These are phyloP conservation scores for Mesembrinibis cayennensis DNA, from an alignment of 2,113 vertebrate genomes.

Conservation along the genomic window DNA sequence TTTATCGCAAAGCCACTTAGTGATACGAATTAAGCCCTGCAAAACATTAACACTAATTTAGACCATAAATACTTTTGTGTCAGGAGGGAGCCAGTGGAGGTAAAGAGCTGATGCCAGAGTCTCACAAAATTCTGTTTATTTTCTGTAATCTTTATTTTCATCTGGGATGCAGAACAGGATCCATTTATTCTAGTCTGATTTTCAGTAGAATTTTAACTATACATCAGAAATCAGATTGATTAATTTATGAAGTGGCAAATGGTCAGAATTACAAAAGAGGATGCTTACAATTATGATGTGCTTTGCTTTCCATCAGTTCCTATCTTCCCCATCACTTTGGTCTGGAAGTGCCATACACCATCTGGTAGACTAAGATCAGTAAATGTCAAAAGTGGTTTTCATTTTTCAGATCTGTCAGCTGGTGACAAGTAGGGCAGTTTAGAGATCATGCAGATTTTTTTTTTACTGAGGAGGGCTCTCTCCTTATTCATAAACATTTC, in stretches of 20 bases:
- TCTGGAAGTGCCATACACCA: slow-evolving; percentile 35
- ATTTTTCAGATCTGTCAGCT: slow-evolving; percentile 18
- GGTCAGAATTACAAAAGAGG: slow-evolving; percentile 41
- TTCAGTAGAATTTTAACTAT: not conserved
- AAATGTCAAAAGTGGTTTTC: slow-evolving; percentile 35
- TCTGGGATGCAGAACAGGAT: not conserved
- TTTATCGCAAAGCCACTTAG: slow-evolving; percentile 24
- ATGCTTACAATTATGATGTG: not conserved
- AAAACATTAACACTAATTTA: slow-evolving; percentile 35
- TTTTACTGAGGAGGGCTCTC: not conserved
- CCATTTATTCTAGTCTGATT: not conserved
- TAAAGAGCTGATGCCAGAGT: not conserved
- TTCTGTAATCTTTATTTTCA: not conserved
- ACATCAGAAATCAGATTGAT: slow-evolving; percentile 9
- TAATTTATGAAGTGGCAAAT: slow-evolving; percentile 53
- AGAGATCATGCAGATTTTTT: not conserved
- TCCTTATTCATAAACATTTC: not conserved
- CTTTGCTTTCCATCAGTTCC: slow-evolving; percentile 22
- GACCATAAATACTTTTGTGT: not conserved
- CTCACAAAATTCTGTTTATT: not conserved
- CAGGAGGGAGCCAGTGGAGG: not conserved
- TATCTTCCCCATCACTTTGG: not conserved
- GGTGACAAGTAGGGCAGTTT: slow-evolving; percentile 17
- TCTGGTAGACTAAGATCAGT: slow-evolving; percentile 26
- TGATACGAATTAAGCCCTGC: slow-evolving; percentile 9